Evolutionary conservation across 2,888 invertebrate species (phyloP), one percentile per base, ranked within the genome.

Genomic region (Ptilodon capucinus): DNA sequence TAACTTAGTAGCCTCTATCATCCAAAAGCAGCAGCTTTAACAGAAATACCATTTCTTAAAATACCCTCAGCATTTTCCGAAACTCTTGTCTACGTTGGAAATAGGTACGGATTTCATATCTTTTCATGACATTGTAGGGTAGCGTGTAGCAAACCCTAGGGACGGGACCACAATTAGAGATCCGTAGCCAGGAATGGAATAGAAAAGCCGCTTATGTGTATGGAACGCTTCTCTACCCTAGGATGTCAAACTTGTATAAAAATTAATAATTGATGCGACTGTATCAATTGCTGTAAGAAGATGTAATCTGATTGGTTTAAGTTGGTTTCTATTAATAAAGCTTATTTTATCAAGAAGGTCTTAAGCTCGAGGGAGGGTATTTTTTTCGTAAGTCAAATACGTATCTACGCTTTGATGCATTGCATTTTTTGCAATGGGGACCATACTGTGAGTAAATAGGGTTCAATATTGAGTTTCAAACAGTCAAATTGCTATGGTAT

Each of bases 131-230:
- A 17, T 35, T 35, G 17, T 17, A 35, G 9, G 28, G 57, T 47
- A 25, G 16, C 38, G 38, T 18, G 44, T 18, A 40, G 45, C 18
- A 57, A 42, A 64, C 71, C 68, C 67, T 62, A 19, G 51, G 73
- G 74, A 70, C 60, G 43, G 35, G 28, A 50, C 41, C 60, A 64
- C 79, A 81, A 82, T 81, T 79, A 81, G 68, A 68, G 48, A 52
- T 42, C 41, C 57, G 48, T 46, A 55, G 50, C 61, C 71, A 70
- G 65, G 59, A 65, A 65, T 60, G 63, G 69, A 74, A 76, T 71
- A 72, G 74, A 67, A 81, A 81, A 81, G 81, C 79, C 75, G 81
- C 77, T 81, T 82, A 81, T 62, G 53, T 53, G 56, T 48, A 57
- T 46, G 48, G 55, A 50, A 46, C 25, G 18, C 39, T 25, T 30